Evolutionary conservation across 2,888 invertebrate genomes (phyloP), one percentile per base, ranked within the genome.

Genomic region (Anodontia alba): DNA sequence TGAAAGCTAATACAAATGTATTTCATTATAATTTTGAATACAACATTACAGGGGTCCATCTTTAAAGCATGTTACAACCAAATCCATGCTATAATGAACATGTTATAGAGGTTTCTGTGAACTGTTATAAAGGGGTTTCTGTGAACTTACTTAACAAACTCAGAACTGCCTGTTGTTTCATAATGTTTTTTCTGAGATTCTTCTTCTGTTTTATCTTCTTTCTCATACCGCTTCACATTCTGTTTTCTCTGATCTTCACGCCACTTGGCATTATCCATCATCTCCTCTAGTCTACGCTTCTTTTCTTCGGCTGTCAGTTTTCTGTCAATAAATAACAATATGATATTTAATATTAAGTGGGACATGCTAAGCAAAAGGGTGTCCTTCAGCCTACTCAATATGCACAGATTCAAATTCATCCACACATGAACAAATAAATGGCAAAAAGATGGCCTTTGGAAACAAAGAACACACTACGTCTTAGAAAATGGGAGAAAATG

Each of bases 251-350:
- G 94, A 54, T 94, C 92, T 42, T 95, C 95, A 46, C 95, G 90
- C 94, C 94, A 94, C 80, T 94, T 93, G 0, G 98, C 98, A 93
- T 98, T 97, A 15, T 96, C 95, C 96, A 96, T 96, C 98, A 98
- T 98, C 94, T 97, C 97, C 70, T 95, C 95, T 66, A 97, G 95
- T 57, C 96, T 96, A 78, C 95, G 95, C 92, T 98, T 97, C 88
- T 96, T 96, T 91, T 97, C 97, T 68, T 92, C 93, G 12, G 88
- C 91, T 51, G 92, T 92, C 74, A 94, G 71, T 77, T 91, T 93
- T 76, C 92, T 93, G 76, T 29, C 33, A 75, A 71, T 62, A 17
- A 42, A 15, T 10, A 42, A 10, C 8, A 42, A 54, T 38, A 57
- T 42, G 1, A 29, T 7, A 66, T 17, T 20, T 23, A 5, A 38